Evolutionary conservation across 2,113 vertebrate species (phyloP).

Genomic region (Tichodroma muraria): DNA sequence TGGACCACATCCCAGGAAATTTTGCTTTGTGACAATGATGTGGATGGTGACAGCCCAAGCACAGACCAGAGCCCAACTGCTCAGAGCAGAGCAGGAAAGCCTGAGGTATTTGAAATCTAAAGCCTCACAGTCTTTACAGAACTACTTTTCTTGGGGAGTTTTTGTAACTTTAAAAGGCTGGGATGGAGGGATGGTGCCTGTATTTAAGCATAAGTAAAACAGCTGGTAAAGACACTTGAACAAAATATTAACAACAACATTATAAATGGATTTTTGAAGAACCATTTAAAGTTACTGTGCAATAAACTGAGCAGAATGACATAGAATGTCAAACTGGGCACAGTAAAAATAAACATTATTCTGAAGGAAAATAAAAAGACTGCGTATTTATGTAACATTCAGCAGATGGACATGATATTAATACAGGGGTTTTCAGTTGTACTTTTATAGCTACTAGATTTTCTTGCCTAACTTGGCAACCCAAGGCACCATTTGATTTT

Average conservation of each 20-base stretch:
- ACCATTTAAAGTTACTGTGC: constrained; percentile 77
- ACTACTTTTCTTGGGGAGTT: constrained; percentile 31
- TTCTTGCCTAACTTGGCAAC: constrained; percentile 90
- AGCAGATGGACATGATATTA: constrained; percentile 98
- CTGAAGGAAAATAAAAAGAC: constrained; percentile 82
- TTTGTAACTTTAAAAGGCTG: constrained; percentile 44
- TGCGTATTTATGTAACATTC: constrained; percentile 84
- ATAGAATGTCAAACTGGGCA: constrained; percentile 84
- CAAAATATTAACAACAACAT: constrained; percentile 77
- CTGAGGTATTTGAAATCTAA: not conserved
- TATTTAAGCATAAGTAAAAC: constrained; percentile 67
- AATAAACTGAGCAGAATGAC: constrained; percentile 81
- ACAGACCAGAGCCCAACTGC: not conserved
- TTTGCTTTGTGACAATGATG: not conserved
- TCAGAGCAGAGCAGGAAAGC: not conserved
- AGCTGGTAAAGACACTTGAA: constrained; percentile 74
- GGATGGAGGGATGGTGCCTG: constrained; percentile 13
- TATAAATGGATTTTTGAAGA: constrained; percentile 78
- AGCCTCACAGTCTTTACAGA: not conserved
- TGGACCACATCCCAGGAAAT: not conserved
- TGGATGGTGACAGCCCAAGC: not conserved
- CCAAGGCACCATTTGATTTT: constrained; percentile 94
- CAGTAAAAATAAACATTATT: constrained; percentile 83
- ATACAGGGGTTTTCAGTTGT: constrained; percentile 93
- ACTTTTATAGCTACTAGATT: constrained; percentile 92